Conservation (phyloP, 2,113 vertebrate genomes). For the Proteles cristata region DNA sequence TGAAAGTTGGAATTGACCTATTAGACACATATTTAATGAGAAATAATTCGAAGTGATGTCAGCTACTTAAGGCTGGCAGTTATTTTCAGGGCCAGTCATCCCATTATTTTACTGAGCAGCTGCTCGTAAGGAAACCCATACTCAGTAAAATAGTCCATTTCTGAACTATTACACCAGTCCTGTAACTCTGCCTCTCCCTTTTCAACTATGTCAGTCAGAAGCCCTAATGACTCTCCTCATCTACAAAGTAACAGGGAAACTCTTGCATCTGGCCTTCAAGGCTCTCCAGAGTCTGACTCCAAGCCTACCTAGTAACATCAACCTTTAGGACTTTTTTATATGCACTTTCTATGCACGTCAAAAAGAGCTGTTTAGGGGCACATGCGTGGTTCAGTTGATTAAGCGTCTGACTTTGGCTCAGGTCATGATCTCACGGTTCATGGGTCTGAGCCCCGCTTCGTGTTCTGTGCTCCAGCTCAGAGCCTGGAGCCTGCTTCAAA, state of each 20-base stretch:
- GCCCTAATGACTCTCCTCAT: neutral
- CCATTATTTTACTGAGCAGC: neutral
- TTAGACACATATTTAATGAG: slow-evolving; percentile 22
- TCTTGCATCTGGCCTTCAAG: neutral
- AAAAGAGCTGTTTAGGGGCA: neutral
- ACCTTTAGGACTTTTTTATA: neutral
- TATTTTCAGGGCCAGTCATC: neutral
- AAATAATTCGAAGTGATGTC: slow-evolving; percentile 51
- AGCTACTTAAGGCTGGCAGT: neutral
- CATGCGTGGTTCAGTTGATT: no score
- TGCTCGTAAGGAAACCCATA: neutral
- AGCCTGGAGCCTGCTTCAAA: no score
- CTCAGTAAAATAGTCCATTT: neutral
- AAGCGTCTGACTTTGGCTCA: no score
- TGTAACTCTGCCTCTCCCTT: neutral
- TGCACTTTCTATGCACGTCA: neutral
- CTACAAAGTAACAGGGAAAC: neutral
- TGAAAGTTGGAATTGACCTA: slow-evolving; percentile 3
- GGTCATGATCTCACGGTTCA: no score
- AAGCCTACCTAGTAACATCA: neutral
- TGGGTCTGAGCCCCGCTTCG: no score
- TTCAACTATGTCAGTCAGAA: neutral
- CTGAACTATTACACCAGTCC: neutral
- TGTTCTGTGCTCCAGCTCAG: no score
- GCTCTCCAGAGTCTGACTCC: neutral